Percentiles rank a stretch among this genome's conserved stretches.
Conservation (phyloP, 2,113 vertebrate species). For the Castor canadensis region DNA sequence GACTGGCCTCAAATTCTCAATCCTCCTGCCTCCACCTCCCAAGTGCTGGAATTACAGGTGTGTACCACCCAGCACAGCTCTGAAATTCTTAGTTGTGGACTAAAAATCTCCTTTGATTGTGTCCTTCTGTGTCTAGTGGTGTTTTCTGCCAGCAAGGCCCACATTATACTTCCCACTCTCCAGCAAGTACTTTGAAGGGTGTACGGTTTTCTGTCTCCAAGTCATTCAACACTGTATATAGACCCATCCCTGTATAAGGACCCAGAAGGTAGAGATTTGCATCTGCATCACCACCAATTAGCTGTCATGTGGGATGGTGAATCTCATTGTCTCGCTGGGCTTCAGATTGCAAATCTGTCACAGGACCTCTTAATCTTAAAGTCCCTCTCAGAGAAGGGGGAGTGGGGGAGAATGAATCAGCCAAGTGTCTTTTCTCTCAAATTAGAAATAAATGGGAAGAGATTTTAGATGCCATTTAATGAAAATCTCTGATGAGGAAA, state of each 20-base stretch:
- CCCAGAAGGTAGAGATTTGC: not conserved
- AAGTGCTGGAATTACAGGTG: too few relatives aligned
- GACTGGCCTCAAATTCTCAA: too few relatives aligned
- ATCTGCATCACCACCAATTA: not conserved
- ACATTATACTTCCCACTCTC: not conserved
- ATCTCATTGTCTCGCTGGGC: not conserved
- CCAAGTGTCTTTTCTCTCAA: not conserved
- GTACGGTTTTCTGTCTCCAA: not conserved
- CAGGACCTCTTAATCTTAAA: not conserved
- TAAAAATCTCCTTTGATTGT: not conserved
- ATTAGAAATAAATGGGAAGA: not conserved
- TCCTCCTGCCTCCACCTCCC: too few relatives aligned
- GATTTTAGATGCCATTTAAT: constrained; percentile 30
- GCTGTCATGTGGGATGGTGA: constrained; percentile 7
- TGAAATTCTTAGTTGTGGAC: not conserved
- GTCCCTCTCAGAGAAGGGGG: not conserved
- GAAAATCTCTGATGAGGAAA: not conserved
- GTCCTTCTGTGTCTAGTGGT: not conserved
- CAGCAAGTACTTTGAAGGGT: not conserved
- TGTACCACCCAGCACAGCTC: too few relatives aligned
- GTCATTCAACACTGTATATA: not conserved
- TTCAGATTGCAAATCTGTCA: not conserved
- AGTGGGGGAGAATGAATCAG: not conserved
- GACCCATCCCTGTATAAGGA: not conserved
- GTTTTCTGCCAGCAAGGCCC: not conserved